A percentile compares a stretch with the other conserved stretches of the same genome.
Evolutionary conservation across 2,888 invertebrate species (phyloP).

Genomic region (Entomobrya proxima): DNA sequence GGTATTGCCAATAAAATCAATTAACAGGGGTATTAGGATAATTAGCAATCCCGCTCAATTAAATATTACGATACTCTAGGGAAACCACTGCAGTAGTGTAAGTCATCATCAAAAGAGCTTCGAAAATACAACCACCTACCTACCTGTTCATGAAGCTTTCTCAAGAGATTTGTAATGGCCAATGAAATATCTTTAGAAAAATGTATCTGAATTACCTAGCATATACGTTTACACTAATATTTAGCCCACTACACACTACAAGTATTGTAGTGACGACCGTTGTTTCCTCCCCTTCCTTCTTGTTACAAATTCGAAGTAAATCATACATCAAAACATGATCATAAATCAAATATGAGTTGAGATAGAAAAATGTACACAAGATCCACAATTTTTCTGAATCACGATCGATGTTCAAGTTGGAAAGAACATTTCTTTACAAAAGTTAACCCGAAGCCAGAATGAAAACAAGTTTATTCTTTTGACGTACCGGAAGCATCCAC

Average conservation of each 20-base stretch:
- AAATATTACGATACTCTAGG: neutral
- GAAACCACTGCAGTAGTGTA: neutral
- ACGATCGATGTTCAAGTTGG: neutral
- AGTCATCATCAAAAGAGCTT: neutral
- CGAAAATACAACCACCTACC: no score
- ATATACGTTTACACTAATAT: no score
- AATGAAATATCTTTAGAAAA: no score
- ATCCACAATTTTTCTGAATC: neutral
- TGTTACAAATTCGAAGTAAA: neutral
- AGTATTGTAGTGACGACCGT: no score
- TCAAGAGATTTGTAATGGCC: no score
- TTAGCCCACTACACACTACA: no score
- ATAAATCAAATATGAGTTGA: neutral
- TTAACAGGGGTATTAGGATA: neutral
- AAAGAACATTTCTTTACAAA: neutral
- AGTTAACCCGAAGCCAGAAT: neutral
- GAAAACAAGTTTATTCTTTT: neutral
- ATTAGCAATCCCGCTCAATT: slow-evolving; percentile 8
- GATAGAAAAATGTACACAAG: neutral
- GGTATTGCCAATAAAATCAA: neutral
- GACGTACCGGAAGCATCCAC: neutral
- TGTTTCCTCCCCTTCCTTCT: neutral
- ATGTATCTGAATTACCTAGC: no score
- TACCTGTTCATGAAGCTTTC: no score
- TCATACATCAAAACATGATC: neutral